Conservation (phyloP, 2,113 vertebrate genomes). For the Penelope pileata region DNA sequence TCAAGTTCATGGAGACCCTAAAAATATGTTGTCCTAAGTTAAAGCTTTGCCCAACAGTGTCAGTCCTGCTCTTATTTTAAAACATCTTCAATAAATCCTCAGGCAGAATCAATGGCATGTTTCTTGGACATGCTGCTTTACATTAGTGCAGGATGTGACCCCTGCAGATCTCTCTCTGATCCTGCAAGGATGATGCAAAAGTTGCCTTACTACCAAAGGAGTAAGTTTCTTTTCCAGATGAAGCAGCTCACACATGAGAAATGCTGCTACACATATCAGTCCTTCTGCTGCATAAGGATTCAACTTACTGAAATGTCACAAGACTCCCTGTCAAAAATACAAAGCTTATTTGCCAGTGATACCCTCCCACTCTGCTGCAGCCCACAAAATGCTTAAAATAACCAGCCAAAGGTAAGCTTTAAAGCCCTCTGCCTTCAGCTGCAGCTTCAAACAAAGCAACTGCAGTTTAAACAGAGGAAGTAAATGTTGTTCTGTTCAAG, state of each 20-base stretch:
- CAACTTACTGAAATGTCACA: constrained; percentile 16
- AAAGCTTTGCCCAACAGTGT: neutral
- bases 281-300: constrained; percentile 24
- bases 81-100: neutral
- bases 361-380: constrained; percentile 51
- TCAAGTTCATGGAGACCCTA: neutral
- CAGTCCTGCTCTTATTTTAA: neutral
- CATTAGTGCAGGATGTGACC: neutral
- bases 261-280: constrained; percentile 5
- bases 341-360: constrained; percentile 62
- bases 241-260: constrained; percentile 8
- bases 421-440: constrained; percentile 53
- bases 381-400: constrained; percentile 64
- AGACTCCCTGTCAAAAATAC: constrained; percentile 46
- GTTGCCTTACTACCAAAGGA: neutral
- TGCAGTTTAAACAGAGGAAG: constrained; percentile 69
- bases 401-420: constrained; percentile 57
- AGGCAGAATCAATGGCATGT: neutral
- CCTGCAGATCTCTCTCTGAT: neutral
- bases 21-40: neutral
- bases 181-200: neutral
- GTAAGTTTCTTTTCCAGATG: constrained; percentile 3
- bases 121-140: neutral
- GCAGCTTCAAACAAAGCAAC: constrained; percentile 62
- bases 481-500: constrained; percentile 52